Percentiles rank a stretch among this genome's conserved stretches.
Evolutionary conservation across 2,113 vertebrate species (phyloP).

Genomic region (Drymodes brunneopygia): DNA sequence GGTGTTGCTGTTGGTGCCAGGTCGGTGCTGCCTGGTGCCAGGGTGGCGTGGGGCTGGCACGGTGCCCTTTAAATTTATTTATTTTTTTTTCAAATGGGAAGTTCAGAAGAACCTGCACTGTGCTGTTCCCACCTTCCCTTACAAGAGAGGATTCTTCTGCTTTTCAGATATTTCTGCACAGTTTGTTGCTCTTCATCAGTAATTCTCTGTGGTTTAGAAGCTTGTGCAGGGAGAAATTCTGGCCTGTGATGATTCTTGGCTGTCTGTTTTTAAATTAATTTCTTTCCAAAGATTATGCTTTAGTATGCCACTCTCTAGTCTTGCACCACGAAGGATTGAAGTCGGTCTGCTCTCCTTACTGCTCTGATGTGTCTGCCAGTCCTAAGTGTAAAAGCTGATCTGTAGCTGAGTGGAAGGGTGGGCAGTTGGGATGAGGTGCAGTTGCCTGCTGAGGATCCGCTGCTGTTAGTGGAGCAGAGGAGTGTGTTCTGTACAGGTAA

Average conservation of each 20-base stretch:
- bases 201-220: neutral
- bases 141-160: neutral
- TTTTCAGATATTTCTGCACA: neutral
- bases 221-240: neutral
- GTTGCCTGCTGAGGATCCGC: neutral
- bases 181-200: neutral
- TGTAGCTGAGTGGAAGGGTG: neutral
- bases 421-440: neutral
- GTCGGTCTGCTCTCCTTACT: neutral
- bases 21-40: neutral
- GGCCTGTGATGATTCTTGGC: neutral
- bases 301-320: neutral
- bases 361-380: neutral
- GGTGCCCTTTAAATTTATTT: neutral
- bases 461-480: neutral
- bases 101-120: neutral
- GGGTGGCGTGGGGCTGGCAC: neutral
- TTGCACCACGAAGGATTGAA: neutral
- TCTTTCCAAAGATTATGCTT: neutral
- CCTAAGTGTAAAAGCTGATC: neutral
- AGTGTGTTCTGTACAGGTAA: rapidly evolving
- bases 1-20: neutral
- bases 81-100: neutral
- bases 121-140: neutral
- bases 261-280: neutral